A percentile compares a stretch with the other conserved stretches of the same genome.
Evolutionary conservation across 2,797 vertebrate genomes (phyloP).

Genomic region (Urophycis tenuis): DNA sequence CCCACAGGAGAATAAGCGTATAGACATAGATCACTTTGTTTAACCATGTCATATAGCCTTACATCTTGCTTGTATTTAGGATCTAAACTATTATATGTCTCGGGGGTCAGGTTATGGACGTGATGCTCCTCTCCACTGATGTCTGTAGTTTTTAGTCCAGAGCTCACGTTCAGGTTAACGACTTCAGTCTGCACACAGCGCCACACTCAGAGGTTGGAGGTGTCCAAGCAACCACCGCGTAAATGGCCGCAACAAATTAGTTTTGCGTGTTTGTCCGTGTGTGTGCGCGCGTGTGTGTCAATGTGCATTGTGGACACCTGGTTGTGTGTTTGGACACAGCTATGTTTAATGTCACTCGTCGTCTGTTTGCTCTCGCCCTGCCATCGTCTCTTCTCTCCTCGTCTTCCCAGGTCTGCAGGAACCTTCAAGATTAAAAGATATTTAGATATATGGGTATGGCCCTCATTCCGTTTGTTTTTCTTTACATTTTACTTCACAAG

Average conservation of each 20-base stretch:
- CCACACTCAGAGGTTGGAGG: neutral
- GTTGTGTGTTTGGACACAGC: slow-evolving; percentile 23
- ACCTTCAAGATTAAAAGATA: neutral
- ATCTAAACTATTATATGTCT: neutral
- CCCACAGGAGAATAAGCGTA: too few species aligned
- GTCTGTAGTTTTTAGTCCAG: neutral
- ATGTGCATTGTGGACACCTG: slow-evolving; percentile 28
- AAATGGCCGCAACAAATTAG: slow-evolving; percentile 6
- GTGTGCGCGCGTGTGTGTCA: neutral
- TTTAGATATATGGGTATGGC: neutral
- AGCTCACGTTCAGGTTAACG: neutral
- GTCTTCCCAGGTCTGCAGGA: neutral
- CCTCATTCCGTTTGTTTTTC: too few species aligned
- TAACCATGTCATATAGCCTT: neutral
- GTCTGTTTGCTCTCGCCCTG: slow-evolving; percentile 15
- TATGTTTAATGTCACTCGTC: slow-evolving; percentile 24
- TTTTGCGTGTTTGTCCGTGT: slow-evolving; percentile 6
- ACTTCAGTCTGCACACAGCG: slow-evolving; percentile 9
- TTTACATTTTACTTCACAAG: neutral
- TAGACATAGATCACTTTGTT: too few species aligned
- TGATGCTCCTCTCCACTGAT: neutral
- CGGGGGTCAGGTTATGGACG: neutral
- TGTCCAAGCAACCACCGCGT: slow-evolving; percentile 32
- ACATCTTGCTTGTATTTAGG: neutral
- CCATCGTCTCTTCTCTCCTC: neutral